A percentile compares a stretch with the other conserved stretches of the same genome.
Conservation (phyloP, 1,140 invertebrate species). For the Lutraria rhynchaena region DNA sequence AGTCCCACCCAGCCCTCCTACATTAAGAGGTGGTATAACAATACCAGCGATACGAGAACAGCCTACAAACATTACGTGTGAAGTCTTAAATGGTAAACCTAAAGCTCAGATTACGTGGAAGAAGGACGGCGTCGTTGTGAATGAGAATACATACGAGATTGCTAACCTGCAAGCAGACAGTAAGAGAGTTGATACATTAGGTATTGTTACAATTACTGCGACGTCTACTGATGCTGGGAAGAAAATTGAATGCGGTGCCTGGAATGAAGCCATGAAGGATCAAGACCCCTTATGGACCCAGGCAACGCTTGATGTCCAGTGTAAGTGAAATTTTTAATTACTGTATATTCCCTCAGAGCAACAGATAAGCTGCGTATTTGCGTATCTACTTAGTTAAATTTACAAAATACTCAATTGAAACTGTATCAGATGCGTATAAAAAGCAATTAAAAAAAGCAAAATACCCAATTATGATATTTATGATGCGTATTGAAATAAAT, state of each 20-base stretch:
- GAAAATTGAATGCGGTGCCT: slow-evolving; percentile 91
- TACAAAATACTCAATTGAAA: too few relatives aligned
- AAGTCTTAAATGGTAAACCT: slow-evolving; percentile 94
- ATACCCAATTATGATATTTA: too few relatives aligned
- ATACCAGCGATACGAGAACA: slow-evolving; percentile 92
- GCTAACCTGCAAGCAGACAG: slow-evolving; percentile 79
- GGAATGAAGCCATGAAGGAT: slow-evolving; percentile 77
- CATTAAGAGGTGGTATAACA: slow-evolving; percentile 89
- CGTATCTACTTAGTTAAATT: too few relatives aligned
- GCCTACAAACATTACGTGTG: slow-evolving; percentile 94
- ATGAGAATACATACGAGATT: slow-evolving; percentile 60
- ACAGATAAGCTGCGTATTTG: too few relatives aligned
- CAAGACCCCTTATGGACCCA: slow-evolving; percentile 69
- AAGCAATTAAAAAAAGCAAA: too few relatives aligned
- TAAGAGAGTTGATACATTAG: slow-evolving; percentile 86
- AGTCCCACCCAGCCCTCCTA: slow-evolving; percentile 94
- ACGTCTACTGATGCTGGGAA: slow-evolving; percentile 94
- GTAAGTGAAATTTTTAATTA: too few relatives aligned
- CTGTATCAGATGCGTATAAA: too few relatives aligned
- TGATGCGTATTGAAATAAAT: too few relatives aligned
- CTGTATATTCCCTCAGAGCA: too few relatives aligned
- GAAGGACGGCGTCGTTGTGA: slow-evolving; percentile 62
- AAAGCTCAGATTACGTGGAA: slow-evolving; percentile 87
- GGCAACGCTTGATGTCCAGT: slow-evolving; percentile 81
- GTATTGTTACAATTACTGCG: slow-evolving; percentile 89